Evolutionary conservation across 2,888 invertebrate genomes (phyloP).

Genomic region (Himalopsyche anomala): DNA sequence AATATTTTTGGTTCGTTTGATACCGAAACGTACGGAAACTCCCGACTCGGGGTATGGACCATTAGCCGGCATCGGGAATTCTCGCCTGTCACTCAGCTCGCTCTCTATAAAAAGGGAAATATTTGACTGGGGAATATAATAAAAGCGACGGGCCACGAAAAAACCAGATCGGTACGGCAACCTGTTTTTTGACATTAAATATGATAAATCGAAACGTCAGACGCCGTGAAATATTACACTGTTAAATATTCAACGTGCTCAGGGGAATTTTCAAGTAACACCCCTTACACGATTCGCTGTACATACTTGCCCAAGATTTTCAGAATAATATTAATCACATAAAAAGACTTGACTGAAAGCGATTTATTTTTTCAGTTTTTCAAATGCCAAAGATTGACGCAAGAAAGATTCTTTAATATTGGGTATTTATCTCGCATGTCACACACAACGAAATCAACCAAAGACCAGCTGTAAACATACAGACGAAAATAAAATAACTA

Average conservation of each 20-base stretch:
- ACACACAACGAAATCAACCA: no score
- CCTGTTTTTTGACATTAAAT: constrained; percentile 66
- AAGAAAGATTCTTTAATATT: no score
- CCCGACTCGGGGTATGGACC: constrained; percentile 48
- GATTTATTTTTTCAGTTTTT: no score
- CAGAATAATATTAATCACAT: no score
- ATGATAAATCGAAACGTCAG: constrained; percentile 62
- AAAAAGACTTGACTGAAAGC: no score
- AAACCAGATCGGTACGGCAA: constrained; percentile 61
- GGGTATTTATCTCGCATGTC: no score
- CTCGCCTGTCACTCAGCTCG: constrained; percentile 63
- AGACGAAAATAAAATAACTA: no score
- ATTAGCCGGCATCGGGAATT: constrained; percentile 63
- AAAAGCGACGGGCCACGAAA: constrained; percentile 61
- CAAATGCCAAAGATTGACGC: no score
- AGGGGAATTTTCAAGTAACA: constrained; percentile 2
- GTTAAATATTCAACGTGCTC: constrained; percentile 41
- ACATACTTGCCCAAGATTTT: neutral
- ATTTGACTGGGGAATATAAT: constrained; percentile 65
- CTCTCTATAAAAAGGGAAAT: constrained; percentile 59
- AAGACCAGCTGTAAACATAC: no score
- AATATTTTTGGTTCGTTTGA: constrained; percentile 43
- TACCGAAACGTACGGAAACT: constrained; percentile 12
- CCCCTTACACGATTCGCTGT: neutral
- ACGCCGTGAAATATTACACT: constrained; percentile 46